phyloP scores from a whole-genome alignment of 2,888 invertebrate species.

The Linyphia triangularis region DNA sequence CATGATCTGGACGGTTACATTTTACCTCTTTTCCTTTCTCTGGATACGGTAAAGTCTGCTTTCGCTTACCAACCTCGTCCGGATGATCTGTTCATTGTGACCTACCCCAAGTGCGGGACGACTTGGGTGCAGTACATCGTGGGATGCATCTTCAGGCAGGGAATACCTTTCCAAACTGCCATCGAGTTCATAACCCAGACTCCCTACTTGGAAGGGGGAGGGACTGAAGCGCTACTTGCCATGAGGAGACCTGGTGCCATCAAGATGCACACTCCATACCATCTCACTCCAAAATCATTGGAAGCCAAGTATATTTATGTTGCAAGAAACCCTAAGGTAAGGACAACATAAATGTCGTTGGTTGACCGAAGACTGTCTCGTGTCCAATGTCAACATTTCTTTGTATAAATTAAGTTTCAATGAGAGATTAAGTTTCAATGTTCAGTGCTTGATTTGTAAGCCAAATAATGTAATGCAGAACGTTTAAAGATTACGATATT shows the following conservation, averaged over 20 bases:
- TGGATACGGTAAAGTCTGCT: conserved; percentile 45
- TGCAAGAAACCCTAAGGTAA: conserved; percentile 77
- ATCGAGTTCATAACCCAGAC: conserved; percentile 43
- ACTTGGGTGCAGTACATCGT: conserved; percentile 73
- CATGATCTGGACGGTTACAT: conserved; percentile 48
- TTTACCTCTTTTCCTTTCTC: conserved; percentile 40
- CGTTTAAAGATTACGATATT: not conserved
- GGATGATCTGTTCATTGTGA: conserved; percentile 66
- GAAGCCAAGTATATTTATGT: conserved; percentile 63
- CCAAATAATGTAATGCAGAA: not conserved
- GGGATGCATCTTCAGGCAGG: conserved; percentile 41
- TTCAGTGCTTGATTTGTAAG: too few species aligned
- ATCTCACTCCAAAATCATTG: conserved; percentile 44
- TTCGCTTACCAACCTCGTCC: conserved; percentile 64
- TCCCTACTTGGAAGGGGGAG: conserved; percentile 63
- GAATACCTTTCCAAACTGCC: conserved; percentile 23
- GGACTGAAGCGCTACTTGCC: conserved; percentile 21
- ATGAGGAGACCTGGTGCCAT: conserved; percentile 76
- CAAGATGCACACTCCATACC: conserved; percentile 57
- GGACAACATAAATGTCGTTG: not conserved
- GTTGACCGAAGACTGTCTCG: not conserved
- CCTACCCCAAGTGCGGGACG: conserved; percentile 71
- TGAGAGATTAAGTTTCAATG: too few species aligned
- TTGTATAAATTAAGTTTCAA: not conserved
- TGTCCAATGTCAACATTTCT: not conserved